A percentile compares a stretch with the other conserved stretches of the same genome.
These are phyloP conservation scores for Agrenia bidenticulata DNA, from an alignment of 2,888 invertebrate species.

Conservation along the genomic window DNA sequence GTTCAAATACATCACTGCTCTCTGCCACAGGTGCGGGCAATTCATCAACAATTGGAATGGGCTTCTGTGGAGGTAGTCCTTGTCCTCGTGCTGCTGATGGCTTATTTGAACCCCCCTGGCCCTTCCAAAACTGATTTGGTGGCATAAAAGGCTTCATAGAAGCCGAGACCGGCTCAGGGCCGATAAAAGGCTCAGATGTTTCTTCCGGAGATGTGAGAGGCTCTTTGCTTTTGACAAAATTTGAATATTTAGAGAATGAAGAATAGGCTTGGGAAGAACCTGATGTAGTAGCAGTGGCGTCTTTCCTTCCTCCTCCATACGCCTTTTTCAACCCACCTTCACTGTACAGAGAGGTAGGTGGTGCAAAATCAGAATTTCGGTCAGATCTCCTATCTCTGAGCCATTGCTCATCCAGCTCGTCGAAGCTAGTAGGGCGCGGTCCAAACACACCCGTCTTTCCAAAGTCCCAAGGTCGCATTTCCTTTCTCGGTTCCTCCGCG, in stretches of 20 bases:
- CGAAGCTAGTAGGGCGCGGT: slow-evolving; percentile 42
- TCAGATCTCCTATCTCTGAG: slow-evolving; percentile 72
- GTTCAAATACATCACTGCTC: slow-evolving; percentile 29
- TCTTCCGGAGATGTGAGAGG: slow-evolving; percentile 14
- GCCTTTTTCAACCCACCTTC: slow-evolving; percentile 20
- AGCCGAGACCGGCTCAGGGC: slow-evolving; percentile 19
- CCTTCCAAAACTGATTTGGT: slow-evolving; percentile 30
- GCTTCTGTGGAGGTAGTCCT: slow-evolving; percentile 17
- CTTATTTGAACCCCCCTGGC: not conserved
- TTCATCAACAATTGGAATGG: slow-evolving; percentile 34
- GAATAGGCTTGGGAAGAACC: not conserved
- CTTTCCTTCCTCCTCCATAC: slow-evolving; percentile 12
- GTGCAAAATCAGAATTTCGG: slow-evolving; percentile 76
- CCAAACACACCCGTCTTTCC: slow-evolving; percentile 65
- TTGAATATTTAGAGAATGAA: slow-evolving; percentile 18
- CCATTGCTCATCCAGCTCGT: slow-evolving; percentile 71
- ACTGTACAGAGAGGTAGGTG: slow-evolving; percentile 57
- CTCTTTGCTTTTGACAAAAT: slow-evolving; percentile 33
- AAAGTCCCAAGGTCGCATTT: slow-evolving; percentile 70
- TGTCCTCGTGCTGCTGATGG: not conserved
- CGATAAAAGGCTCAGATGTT: slow-evolving; percentile 9
- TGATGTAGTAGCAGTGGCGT: not conserved
- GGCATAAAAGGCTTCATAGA: slow-evolving; percentile 30
- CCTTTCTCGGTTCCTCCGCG: not conserved
- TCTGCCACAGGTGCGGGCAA: slow-evolving; percentile 33